phyloP scores from a whole-genome alignment of 2,113 vertebrate genomes.

The Haplochromis burtoni region DNA sequence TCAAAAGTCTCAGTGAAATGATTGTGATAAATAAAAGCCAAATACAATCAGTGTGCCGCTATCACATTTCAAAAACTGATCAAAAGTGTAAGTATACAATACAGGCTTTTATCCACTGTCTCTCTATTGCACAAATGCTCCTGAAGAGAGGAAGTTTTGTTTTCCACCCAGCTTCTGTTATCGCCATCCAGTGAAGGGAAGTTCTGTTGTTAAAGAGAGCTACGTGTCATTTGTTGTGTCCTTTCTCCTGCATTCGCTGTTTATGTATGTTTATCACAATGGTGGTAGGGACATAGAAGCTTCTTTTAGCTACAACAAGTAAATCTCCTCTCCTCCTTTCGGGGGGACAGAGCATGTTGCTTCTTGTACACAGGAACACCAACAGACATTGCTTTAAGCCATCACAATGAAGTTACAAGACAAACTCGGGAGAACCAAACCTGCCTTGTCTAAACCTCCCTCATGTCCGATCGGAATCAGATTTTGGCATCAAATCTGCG shows the following conservation, averaged over 20 bases:
- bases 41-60: neutral
- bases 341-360: conserved; percentile 35
- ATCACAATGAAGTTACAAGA: conserved; percentile 10
- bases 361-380: conserved; percentile 51
- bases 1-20: neutral
- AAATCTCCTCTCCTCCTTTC: conserved; percentile 15
- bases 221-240: conserved; percentile 25
- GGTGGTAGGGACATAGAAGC: conserved; percentile 38
- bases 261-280: conserved; percentile 55
- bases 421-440: conserved; percentile 1
- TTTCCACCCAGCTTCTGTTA: neutral
- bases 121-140: neutral
- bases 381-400: conserved; percentile 31
- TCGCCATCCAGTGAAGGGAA: neutral
- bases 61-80: neutral
- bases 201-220: conserved; percentile 14
- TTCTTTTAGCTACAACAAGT: neutral
- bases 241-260: conserved; percentile 39
- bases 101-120: neutral
- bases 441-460: conserved; percentile 47
- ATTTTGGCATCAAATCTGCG: conserved; percentile 10
- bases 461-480: conserved; percentile 40
- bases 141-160: conserved; percentile 19
- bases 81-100: neutral
- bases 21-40: neutral